Percentiles rank a stretch among this genome's conserved stretches.
phyloP scores from a whole-genome alignment of 2,888 invertebrate genomes.

The Campoletis raptor region DNA sequence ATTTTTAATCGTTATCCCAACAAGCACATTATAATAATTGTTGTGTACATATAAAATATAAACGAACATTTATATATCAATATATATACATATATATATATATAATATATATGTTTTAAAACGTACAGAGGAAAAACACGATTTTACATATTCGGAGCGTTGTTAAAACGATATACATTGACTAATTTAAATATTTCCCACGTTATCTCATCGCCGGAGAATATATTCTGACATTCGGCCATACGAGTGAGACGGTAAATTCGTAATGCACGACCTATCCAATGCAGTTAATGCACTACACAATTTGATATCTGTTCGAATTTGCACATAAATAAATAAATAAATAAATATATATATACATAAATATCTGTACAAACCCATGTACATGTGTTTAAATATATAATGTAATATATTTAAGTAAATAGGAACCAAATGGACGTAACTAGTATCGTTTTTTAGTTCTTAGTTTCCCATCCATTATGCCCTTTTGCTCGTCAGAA shows the following conservation, averaged over 20 bases:
- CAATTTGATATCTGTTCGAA: background rate
- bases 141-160: conserved; percentile 32
- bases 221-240: conserved; percentile 54
- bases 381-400: background rate
- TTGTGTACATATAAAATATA: background rate
- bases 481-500: conserved; percentile 18
- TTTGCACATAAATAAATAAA: conserved; percentile 5
- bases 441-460: background rate
- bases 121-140: conserved; percentile 13
- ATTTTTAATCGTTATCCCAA: conserved; percentile 42
- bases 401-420: background rate
- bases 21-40: conserved; percentile 43
- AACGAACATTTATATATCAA: background rate
- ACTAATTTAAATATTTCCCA: conserved; percentile 67
- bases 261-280: conserved; percentile 57
- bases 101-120: background rate
- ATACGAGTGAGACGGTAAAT: conserved; percentile 53
- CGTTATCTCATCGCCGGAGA: conserved; percentile 62
- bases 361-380: background rate
- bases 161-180: conserved; percentile 16
- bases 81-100: background rate
- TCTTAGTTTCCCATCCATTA: background rate
- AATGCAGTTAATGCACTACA: conserved; percentile 43
- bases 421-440: background rate
- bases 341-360: background rate